phyloP scores from a whole-genome alignment of 2,888 invertebrate genomes.

The Drosophila tanythrix region DNA sequence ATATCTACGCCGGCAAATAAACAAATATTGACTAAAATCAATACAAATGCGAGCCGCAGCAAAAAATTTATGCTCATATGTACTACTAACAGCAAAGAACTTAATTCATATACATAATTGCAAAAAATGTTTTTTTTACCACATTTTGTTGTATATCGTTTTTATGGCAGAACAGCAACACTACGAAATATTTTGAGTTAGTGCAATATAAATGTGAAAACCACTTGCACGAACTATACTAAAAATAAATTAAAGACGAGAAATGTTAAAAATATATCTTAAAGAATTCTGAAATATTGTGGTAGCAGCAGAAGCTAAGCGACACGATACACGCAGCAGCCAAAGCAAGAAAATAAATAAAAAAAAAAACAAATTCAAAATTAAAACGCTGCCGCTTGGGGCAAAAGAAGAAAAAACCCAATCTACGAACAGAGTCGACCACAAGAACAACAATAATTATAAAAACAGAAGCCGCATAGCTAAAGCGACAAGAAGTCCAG shows the following conservation, averaged over 20 bases:
- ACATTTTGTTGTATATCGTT: slow-evolving; percentile 25
- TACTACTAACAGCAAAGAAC: slow-evolving; percentile 41
- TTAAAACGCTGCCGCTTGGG: slow-evolving; percentile 74
- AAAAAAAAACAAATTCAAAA: slow-evolving; percentile 57
- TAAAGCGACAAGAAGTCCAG: slow-evolving; percentile 62
- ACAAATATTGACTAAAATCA: slow-evolving; percentile 75
- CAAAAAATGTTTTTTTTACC: slow-evolving; percentile 2
- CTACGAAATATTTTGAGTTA: slow-evolving; percentile 61
- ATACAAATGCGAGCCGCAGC: slow-evolving; percentile 52
- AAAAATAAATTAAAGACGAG: slow-evolving; percentile 70
- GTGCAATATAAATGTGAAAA: slow-evolving; percentile 57
- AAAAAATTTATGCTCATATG: slow-evolving; percentile 10
- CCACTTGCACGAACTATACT: slow-evolving; percentile 65
- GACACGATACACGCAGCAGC: slow-evolving; percentile 39
- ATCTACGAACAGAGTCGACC: slow-evolving; percentile 56
- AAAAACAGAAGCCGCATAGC: slow-evolving; percentile 67
- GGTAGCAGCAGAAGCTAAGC: slow-evolving; percentile 43
- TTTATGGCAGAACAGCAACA: slow-evolving; percentile 43
- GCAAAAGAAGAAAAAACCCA: slow-evolving; percentile 56
- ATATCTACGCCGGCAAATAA: slow-evolving; percentile 69
- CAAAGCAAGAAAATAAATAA: slow-evolving; percentile 5
- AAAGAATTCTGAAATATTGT: slow-evolving; percentile 67
- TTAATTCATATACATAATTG: slow-evolving; percentile 46
- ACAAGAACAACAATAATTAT: slow-evolving; percentile 25
- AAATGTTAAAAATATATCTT: slow-evolving; percentile 74